phyloP scores from a whole-genome alignment of 1,140 invertebrate species.

The Sitodiplosis mosellana region DNA sequence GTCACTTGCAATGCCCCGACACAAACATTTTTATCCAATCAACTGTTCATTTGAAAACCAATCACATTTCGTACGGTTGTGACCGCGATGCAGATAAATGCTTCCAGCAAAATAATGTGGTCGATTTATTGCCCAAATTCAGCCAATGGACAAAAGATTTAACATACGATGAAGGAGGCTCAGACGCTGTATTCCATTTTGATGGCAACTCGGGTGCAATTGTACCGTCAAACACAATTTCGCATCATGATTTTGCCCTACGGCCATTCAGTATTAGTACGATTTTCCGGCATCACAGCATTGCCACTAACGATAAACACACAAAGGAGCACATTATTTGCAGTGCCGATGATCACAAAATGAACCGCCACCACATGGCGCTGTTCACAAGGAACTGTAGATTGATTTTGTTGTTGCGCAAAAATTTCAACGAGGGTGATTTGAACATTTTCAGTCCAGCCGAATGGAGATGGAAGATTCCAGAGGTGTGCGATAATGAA shows the following conservation, averaged over 20 bases:
- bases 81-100: constrained; percentile 25
- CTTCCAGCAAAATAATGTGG: constrained; percentile 23
- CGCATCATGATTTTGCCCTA: constrained; percentile 17
- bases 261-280: constrained; percentile 71
- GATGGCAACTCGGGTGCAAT: constrained; percentile 78
- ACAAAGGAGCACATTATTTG: constrained; percentile 90
- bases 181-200: constrained; percentile 88
- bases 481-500: constrained; percentile 86
- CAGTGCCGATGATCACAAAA: constrained; percentile 91
- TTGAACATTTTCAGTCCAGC: constrained; percentile 92
- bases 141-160: constrained; percentile 73
- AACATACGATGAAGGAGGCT: constrained; percentile 74
- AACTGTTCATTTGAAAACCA: constrained; percentile 20
- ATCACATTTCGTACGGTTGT: constrained; percentile 25
- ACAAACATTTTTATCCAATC: constrained; percentile 23
- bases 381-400: constrained; percentile 93
- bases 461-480: constrained; percentile 91
- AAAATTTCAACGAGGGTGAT: constrained; percentile 83
- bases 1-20: constrained; percentile 61
- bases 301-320: constrained; percentile 49
- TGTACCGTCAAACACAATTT: constrained; percentile 51
- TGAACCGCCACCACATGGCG: constrained; percentile 97
- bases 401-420: constrained; percentile 75
- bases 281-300: constrained; percentile 44
- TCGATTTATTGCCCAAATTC: constrained; percentile 71